Conservation (phyloP, 2,797 vertebrate species). For the Arrhamphus sclerolepis region DNA sequence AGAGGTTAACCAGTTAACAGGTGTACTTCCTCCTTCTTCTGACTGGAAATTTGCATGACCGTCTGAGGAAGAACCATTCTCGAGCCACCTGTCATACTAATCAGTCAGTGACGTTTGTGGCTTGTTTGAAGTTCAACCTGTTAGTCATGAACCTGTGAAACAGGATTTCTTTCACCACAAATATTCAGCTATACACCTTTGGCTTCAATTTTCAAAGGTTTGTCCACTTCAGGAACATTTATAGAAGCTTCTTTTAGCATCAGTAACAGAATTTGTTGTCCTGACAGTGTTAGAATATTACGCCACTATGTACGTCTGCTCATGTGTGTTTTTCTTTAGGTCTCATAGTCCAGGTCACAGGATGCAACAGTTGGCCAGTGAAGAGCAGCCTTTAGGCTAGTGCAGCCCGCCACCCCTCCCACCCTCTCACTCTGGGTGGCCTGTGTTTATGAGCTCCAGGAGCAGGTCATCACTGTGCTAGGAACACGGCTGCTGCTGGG, state of each 20-base stretch:
- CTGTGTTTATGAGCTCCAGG: conserved; percentile 68
- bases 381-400: conserved; percentile 48
- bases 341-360: conserved; percentile 66
- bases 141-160: conserved; percentile 34
- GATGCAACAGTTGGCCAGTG: conserved; percentile 56
- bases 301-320: conserved; percentile 5
- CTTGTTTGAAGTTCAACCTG: conserved; percentile 14
- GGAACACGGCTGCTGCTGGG: conserved; percentile 59
- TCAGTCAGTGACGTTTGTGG: conserved; percentile 1
- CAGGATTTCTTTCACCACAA: conserved; percentile 5
- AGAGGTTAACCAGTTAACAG: conserved; percentile 35
- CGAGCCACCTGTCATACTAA: conserved; percentile 32
- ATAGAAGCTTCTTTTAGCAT: conserved; percentile 2
- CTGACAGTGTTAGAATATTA: conserved; percentile 4
- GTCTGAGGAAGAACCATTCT: conserved; percentile 47
- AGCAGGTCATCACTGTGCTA: conserved; percentile 67
- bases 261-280: conserved; percentile 10
- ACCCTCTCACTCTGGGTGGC: conserved; percentile 70
- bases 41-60: conserved; percentile 63
- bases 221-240: conserved; percentile 8
- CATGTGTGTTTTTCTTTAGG: conserved; percentile 30
- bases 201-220: conserved; percentile 12
- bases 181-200: background rate
- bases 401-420: conserved; percentile 18
- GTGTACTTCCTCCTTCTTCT: conserved; percentile 66